Base-by-base conservation (phyloP, 2,888 invertebrate genomes). In the Cryptocheilus praepositus region DNA sequence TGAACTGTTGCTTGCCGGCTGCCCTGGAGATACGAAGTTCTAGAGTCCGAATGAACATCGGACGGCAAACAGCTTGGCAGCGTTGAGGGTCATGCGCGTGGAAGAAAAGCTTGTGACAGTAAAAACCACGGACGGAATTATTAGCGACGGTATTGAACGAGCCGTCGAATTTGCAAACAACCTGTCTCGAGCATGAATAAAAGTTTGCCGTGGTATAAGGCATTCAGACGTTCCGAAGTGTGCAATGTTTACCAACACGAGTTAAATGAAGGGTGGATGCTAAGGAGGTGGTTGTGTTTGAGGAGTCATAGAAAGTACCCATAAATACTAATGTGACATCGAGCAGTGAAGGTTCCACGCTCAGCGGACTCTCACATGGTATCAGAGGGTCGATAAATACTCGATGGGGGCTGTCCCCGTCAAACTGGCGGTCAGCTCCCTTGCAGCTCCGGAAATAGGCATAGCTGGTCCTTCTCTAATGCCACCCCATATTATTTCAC, bases 381-480 rank as follows among this genome's bases (percentile, higher is more conserved):
- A 16, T 43, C 43, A 13, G 2, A 43, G 36, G 55, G 36, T 55
- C 43, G 56, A 43, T 44, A 58, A 46, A 49, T 58, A 58, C 22
- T 21, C 22, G 22, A 58, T 25, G 25, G 25, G 22, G 8, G 22
- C 53, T 22, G 57, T 46, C 56, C 59, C 44, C 22, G 61, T 64
- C 61, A 44, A 61, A 55, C 22, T 54, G 36, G 46, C 44, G 70
- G 68, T 67, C 69, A 61, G 70, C 53, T 70, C 70, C 44, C 64
- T 78, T 56, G 66, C 70, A 71, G 67, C 73, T 67, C 72, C 70
- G 79, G 74, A 78, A 78, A 78, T 72, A 63, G 70, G 74, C 60
- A 57, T 19, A 51, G 64, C 54, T 56, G 21, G 51, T 55, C 44
- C 58, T 46, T 60, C 57, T 75, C 69, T 75, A 73, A 69, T 66